phyloP scores from a whole-genome alignment of 2,888 invertebrate genomes.

The Corythucha ciliata region DNA sequence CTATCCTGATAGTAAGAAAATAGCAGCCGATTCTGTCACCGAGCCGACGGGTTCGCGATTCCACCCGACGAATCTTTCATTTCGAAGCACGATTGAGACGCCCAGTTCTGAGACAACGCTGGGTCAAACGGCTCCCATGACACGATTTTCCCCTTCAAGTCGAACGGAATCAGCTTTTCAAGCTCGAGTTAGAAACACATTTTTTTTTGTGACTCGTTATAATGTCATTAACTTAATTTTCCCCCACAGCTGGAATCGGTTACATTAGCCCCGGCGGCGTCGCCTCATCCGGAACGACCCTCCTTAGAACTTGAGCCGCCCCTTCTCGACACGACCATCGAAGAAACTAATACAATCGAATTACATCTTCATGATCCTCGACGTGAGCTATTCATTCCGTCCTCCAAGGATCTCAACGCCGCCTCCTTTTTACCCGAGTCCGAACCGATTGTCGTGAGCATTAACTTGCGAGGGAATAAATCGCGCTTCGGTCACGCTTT shows the following conservation, averaged over 20 bases:
- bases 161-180: constrained; percentile 10
- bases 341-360: constrained; percentile 40
- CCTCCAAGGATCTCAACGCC: constrained; percentile 49
- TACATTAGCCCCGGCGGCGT: constrained; percentile 11
- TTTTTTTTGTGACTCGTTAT: neutral
- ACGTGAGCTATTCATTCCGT: constrained; percentile 52
- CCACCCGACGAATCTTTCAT: constrained; percentile 27
- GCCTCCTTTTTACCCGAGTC: constrained; percentile 40
- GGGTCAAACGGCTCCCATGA: constrained; percentile 28
- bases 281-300: constrained; percentile 24
- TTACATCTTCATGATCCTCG: constrained; percentile 46
- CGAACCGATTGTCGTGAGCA: constrained; percentile 52
- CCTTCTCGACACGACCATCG: constrained; percentile 40
- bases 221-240: neutral
- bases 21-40: constrained; percentile 15
- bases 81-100: constrained; percentile 29
- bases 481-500: constrained; percentile 28
- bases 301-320: constrained; percentile 29
- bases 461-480: constrained; percentile 40
- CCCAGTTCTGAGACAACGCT: constrained; percentile 22
- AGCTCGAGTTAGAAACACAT: neutral
- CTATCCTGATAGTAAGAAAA: too few species aligned
- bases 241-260: constrained; percentile 7
- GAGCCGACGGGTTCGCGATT: constrained; percentile 20
- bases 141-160: constrained; percentile 10